Percentiles rank a stretch among this genome's conserved stretches.
Evolutionary conservation across 2,888 invertebrate genomes (phyloP).

Genomic region (Proisotoma minuta): DNA sequence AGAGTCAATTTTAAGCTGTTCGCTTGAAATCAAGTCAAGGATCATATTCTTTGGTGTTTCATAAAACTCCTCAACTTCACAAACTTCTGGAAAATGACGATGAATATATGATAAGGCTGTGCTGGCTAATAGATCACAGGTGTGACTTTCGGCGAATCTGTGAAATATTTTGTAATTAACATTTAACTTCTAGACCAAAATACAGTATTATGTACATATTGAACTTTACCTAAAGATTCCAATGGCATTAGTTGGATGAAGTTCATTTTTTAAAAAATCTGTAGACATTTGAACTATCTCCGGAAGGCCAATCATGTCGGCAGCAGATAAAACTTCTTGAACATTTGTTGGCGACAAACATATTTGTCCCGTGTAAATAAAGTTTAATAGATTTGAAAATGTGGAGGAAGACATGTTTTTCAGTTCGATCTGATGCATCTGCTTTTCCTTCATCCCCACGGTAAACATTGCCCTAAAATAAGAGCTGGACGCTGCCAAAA

Average conservation of each 20-base stretch:
- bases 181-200: not conserved
- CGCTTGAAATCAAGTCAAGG: conserved; percentile 72
- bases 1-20: conserved; percentile 78
- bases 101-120: conserved; percentile 76
- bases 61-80: conserved; percentile 75
- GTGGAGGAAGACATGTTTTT: conserved; percentile 72
- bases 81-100: conserved; percentile 76
- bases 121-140: conserved; percentile 70
- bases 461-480: conserved; percentile 89
- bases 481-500: conserved; percentile 81
- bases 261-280: conserved; percentile 74
- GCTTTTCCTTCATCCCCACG: conserved; percentile 70
- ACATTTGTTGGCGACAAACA: conserved; percentile 72
- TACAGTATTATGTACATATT: conserved; percentile 6
- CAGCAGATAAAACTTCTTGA: conserved; percentile 80
- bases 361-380: conserved; percentile 79
- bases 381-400: conserved; percentile 72
- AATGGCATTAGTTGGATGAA: conserved; percentile 80
- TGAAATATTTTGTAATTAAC: conserved; percentile 16
- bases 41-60: conserved; percentile 74
- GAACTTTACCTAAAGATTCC: conserved; percentile 69
- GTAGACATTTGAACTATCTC: conserved; percentile 80
- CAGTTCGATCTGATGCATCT: conserved; percentile 72
- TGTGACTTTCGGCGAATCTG: conserved; percentile 85
- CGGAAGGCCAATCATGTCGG: conserved; percentile 70